phyloP scores from a whole-genome alignment of 2,797 vertebrate species.

The Etheostoma perlongum region DNA sequence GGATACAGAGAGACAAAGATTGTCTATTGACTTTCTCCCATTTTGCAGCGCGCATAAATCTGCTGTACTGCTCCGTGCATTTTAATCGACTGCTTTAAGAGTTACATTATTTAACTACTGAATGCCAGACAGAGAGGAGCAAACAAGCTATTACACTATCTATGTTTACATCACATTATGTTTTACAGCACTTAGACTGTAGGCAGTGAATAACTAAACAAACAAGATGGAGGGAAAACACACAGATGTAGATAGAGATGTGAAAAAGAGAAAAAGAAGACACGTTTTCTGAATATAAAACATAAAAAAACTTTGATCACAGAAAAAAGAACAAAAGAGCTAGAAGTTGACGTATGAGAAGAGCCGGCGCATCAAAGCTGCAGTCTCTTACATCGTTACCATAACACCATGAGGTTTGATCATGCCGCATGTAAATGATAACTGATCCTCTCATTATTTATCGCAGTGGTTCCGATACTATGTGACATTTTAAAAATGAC shows the following conservation, averaged over 20 bases:
- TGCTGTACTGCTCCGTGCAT: conserved; percentile 53
- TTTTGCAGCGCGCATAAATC: conserved; percentile 63
- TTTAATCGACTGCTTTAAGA: conserved; percentile 73
- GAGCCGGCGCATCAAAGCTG: neutral
- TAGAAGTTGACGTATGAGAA: neutral
- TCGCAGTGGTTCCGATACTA: neutral
- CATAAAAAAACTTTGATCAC: no score
- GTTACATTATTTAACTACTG: conserved; percentile 70
- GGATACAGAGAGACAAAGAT: conserved; percentile 43
- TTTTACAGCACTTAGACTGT: conserved; percentile 57
- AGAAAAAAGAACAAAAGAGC: neutral
- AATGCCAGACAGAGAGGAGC: conserved; percentile 64
- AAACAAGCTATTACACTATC: conserved; percentile 77
- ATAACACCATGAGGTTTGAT: conserved; percentile 14
- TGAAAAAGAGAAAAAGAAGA: neutral
- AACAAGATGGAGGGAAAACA: conserved; percentile 33
- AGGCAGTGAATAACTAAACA: conserved; percentile 55
- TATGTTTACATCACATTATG: conserved; percentile 74
- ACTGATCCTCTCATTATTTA: conserved; percentile 29
- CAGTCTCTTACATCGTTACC: neutral
- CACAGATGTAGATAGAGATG: conserved; percentile 15
- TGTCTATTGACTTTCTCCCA: conserved; percentile 50
- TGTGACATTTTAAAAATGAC: conserved; percentile 41
- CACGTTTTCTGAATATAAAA: neutral
- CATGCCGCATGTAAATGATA: conserved; percentile 16